Conservation (phyloP, 2,888 invertebrate species). For the Chaetogeoica ovagalla region DNA sequence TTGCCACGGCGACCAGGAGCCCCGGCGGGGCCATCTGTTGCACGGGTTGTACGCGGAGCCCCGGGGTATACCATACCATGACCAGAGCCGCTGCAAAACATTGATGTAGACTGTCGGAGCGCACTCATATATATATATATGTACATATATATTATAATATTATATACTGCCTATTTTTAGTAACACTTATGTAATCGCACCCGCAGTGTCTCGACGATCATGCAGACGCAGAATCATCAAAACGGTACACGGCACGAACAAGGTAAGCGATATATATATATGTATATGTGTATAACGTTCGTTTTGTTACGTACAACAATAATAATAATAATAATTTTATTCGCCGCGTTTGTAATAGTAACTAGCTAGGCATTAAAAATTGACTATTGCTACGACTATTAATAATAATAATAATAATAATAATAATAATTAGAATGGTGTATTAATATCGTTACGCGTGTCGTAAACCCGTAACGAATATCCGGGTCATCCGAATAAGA, state of each 20-base stretch:
- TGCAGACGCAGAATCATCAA: conserved; percentile 31
- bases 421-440: no score
- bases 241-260: conserved; percentile 35
- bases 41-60: conserved; percentile 8
- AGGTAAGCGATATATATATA: conserved; percentile 22
- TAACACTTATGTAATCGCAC: conserved; percentile 49
- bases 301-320: background rate
- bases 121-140: conserved; percentile 16
- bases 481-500: no score
- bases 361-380: no score
- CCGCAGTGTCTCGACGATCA: conserved; percentile 6
- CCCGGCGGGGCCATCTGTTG: conserved; percentile 53
- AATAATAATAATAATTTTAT: no score
- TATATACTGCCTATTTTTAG: conserved; percentile 49
- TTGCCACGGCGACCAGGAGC: conserved; percentile 51
- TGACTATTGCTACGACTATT: no score
- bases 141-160: no score
- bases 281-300: background rate
- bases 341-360: no score
- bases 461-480: no score
- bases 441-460: no score
- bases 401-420: no score
- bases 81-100: conserved; percentile 52
- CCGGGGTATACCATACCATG: conserved; percentile 35
- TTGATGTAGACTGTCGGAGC: conserved; percentile 45